phyloP scores from a whole-genome alignment of 2,797 vertebrate genomes.

The Arrhamphus sclerolepis region DNA sequence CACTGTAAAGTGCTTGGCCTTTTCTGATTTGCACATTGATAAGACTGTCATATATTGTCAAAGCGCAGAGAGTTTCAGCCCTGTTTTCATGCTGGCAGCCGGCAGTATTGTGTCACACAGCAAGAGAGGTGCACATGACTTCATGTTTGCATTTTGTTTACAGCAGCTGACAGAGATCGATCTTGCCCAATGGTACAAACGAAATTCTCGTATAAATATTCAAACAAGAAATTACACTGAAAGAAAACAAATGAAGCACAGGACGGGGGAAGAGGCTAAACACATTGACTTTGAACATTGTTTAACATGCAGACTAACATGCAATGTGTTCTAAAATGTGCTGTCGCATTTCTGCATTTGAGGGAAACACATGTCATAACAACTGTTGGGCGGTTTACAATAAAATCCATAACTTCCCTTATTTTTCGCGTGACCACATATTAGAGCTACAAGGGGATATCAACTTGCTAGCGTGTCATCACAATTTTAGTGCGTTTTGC shows the following conservation, averaged over 20 bases:
- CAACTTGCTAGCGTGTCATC: no score
- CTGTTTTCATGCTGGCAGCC: constrained; percentile 32
- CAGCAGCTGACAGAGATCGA: constrained; percentile 10
- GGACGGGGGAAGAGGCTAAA: no score
- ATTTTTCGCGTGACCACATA: no score
- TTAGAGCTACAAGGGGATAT: no score
- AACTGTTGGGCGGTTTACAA: no score
- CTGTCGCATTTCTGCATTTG: no score
- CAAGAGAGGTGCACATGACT: constrained; percentile 5
- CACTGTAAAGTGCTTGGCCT: constrained; percentile 8
- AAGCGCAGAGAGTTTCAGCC: constrained; percentile 3
- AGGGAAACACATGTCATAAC: no score
- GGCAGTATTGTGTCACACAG: constrained; percentile 16
- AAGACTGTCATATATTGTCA: constrained; percentile 16
- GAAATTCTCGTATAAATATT: not conserved
- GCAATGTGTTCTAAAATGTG: no score
- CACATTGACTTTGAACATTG: no score
- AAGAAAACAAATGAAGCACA: not conserved
- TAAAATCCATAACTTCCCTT: no score
- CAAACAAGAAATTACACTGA: not conserved
- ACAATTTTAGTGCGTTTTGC: no score
- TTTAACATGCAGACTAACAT: no score
- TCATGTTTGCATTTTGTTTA: constrained; percentile 23
- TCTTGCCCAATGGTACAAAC: constrained; percentile 20
- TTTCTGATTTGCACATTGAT: constrained; percentile 17